Base-by-base conservation (phyloP, 2,888 invertebrate genomes). In the Nomada ferruginata region DNA sequence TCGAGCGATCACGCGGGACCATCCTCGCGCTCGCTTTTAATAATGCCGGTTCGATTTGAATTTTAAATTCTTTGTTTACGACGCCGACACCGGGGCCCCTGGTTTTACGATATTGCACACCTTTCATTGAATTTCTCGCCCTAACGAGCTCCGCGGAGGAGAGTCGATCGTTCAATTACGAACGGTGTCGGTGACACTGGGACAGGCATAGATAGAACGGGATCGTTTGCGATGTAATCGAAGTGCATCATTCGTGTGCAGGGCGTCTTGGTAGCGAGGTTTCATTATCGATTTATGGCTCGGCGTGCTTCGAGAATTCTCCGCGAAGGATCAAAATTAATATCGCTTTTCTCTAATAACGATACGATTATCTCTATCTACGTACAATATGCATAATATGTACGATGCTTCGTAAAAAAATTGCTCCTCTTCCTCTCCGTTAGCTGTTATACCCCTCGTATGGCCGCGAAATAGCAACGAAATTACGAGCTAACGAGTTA, bases 21-120 rank as follows among this genome's bases (percentile, higher is more conserved):
- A 44, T 44, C 23, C 69, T 29, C 10, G 4, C 23, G 57, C 57
- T 11, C 26, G 13, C 9, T 26, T 29, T 61, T 61, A 47, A 47
- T 63, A 79, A 79, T 53, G 66, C 60, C 11, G 57, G 70, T 79
- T 50, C 18, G 36, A 82, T 74, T 80, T 82, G 70, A 70, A 82
- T 75, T 82, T 82, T 65, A 82, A 82, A 82, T 82, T 80, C 65
- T 42, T 69, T 75, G 50, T 75, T 79, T 79, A 79, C 76, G 70
- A 66, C 42, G 15, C 20, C 65, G 47, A 13, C 29, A 13, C 2
- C 9, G 57, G 2, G 13, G 0, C 11, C n/a, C 10, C 44, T 20
- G 53, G 61, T 53, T 64, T 64, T 26, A 52, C 63, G 63, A 57
- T 59, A 69, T 69, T 69, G 57, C 61, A 61, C 59, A 47, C 15